phyloP scores from a whole-genome alignment of 2,888 invertebrate species.

The Diachrysia chrysitis region DNA sequence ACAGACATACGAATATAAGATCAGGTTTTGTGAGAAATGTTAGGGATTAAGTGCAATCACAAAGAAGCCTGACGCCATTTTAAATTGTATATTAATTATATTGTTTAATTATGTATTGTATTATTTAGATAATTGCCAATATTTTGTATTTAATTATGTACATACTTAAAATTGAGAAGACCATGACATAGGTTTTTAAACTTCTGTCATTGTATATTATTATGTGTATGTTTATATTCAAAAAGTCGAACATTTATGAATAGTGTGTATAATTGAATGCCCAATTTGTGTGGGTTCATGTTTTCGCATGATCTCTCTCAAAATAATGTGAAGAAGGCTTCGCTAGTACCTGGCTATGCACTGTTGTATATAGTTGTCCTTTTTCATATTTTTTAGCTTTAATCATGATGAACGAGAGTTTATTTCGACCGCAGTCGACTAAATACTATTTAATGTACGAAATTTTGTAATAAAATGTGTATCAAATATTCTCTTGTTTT shows the following conservation, averaged over 20 bases:
- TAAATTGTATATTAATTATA: conserved; percentile 19
- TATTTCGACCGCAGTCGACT: conserved; percentile 87
- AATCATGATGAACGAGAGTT: conserved; percentile 76
- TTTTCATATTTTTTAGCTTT: conserved; percentile 66
- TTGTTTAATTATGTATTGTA: conserved; percentile 22
- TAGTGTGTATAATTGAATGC: conserved; percentile 14
- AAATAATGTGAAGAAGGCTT: conserved; percentile 60
- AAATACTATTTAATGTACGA: conserved; percentile 79
- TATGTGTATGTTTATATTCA: conserved; percentile 26
- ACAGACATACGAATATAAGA: conserved; percentile 30
- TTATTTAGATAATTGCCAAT: neutral
- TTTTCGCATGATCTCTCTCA: conserved; percentile 74
- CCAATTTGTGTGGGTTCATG: conserved; percentile 39
- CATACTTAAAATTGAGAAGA: conserved; percentile 1
- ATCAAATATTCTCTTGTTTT: conserved; percentile 59
- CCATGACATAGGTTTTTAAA: conserved; percentile 26
- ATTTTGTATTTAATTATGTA: neutral
- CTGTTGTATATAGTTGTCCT: conserved; percentile 81
- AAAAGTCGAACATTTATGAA: conserved; percentile 11
- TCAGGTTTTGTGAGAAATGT: conserved; percentile 40
- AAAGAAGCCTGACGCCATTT: conserved; percentile 50
- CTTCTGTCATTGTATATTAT: conserved; percentile 27
- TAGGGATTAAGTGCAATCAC: conserved; percentile 61
- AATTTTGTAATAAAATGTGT: conserved; percentile 81
- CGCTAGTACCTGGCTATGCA: conserved; percentile 73